Base-by-base conservation (phyloP, 2,797 vertebrate genomes). In the Melopsittacus undulatus region DNA sequence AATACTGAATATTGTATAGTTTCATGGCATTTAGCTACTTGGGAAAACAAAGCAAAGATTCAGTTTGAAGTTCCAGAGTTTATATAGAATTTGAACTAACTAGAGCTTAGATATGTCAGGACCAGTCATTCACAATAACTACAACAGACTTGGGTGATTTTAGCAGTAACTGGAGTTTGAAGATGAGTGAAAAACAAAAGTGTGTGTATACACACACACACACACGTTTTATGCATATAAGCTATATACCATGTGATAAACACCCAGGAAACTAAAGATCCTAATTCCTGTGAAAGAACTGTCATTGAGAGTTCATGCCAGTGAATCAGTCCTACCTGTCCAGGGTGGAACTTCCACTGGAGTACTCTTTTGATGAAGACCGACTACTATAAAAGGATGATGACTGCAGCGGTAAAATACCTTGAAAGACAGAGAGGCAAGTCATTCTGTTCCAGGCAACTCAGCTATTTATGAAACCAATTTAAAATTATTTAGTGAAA, bases 331-430 rank as follows among this genome's bases (percentile, higher is more conserved):
- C 94, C 67, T 97, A 99, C 99, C 99, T 99, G 96, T 99, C 99
- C 89, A 99, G 83, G 85, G 98, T 98, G 54, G 98, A 98, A 97
- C 98, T 98, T 85, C 98, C 98, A 89, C 98, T 97, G 90, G 98
- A 97, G 92, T 98, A 99, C 81, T 99, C 99, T 97, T 99, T 99
- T 79, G 98, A 97, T 76, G 97, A 97, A 40, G 98, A 96, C 88
- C 99, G 98, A 95, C 99, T 98, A 48, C 99, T 94, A 64, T 99
- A 99, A 97, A 99, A 99, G 10, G 99, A 98, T 2, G 99, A 98
- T 1, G 99, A 98, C 95, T 99, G 99, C 57, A 99, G 98, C 21
- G 99, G 99, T 90, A 98, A 97, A 96, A 99, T 94, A 83, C 98
- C 99, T 99, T 80, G 45, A 96, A 96, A 89, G 90, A 63, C 15